Conservation (phyloP, 2,888 invertebrate species). For the Blera fallax region DNA sequence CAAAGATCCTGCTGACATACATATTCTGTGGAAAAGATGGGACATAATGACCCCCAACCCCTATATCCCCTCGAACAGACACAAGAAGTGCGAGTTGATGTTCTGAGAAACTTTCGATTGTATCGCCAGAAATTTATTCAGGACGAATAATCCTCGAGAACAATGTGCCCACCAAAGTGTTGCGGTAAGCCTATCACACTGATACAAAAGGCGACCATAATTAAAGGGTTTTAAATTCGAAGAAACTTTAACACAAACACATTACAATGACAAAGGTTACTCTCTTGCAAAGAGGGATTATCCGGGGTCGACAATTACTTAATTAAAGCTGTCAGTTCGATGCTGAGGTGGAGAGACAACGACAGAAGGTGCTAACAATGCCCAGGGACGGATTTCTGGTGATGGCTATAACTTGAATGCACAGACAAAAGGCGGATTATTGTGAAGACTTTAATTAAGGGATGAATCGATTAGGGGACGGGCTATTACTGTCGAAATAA, state of each 20-base stretch:
- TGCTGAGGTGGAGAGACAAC: neutral
- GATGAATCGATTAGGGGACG: neutral
- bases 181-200: slow-evolving; percentile 14
- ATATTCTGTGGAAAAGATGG: neutral
- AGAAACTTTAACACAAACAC: slow-evolving; percentile 26
- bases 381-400: neutral
- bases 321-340: slow-evolving; percentile 44
- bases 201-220: slow-evolving; percentile 11
- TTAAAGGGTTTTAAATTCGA: slow-evolving; percentile 20
- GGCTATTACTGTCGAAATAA: neutral
- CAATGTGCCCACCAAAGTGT: slow-evolving; percentile 12
- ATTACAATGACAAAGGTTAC: slow-evolving; percentile 21
- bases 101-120: neutral
- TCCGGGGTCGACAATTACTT: slow-evolving; percentile 35
- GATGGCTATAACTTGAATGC: neutral
- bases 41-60: neutral
- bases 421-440: slow-evolving; percentile 25
- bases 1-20: neutral
- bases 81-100: neutral
- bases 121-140: slow-evolving; percentile 12
- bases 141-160: slow-evolving; percentile 18
- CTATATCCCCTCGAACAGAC: no score
- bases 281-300: slow-evolving; percentile 17
- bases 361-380: neutral
- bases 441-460: slow-evolving; percentile 26